Base-by-base conservation (phyloP, 1,140 invertebrate genomes). In the Lucilia cuprina region DNA sequence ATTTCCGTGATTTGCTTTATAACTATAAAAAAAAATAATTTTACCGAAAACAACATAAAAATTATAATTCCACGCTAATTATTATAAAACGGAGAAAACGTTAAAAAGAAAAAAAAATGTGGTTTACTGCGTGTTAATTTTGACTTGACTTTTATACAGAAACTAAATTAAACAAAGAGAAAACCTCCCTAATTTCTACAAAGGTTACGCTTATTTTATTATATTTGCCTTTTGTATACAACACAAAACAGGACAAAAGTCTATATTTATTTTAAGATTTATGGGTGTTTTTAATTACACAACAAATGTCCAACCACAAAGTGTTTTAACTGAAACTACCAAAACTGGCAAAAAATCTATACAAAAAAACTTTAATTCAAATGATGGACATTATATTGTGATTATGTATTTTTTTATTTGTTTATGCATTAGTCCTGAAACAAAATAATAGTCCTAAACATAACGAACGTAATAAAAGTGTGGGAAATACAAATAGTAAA, bases 221-320 rank as follows among this genome's bases (percentile, higher is more conserved):
- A 21, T 5, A 9, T 9, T 77, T 77, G 7, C n/a, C 19, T 0
- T 49, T 49, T 14, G 35, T 35, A 78, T 14, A 41, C 12, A 78
- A 78, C n/a, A 80, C 19, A 30, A 30, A 30, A 30, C 25, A 80
- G 30, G 74, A 77, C 74, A 77, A 34, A n/a, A 35, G 41, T 50
- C n/a, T 80, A 80, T 80, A 80, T 80, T 80, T 80, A 80, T 80
- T 25, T n/a, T 80, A 80, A 80, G 41, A 80, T 80, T 80, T 80
- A 80, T 80, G 77, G 2, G 19, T 21, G n/a, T 47, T 49, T 78
- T 80, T 80, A 80, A 80, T 80, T 49, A 49, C 77, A 80, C 13
- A 49, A 80, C 77, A 80, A 80, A 49, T 80, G 77, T 13, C 77
- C 77, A 80, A 70, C n/a, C 47, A 80, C 35, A 21, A 21, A 80